phyloP scores from a whole-genome alignment of 2,888 invertebrate species.

The Plagiodera versicolora region DNA sequence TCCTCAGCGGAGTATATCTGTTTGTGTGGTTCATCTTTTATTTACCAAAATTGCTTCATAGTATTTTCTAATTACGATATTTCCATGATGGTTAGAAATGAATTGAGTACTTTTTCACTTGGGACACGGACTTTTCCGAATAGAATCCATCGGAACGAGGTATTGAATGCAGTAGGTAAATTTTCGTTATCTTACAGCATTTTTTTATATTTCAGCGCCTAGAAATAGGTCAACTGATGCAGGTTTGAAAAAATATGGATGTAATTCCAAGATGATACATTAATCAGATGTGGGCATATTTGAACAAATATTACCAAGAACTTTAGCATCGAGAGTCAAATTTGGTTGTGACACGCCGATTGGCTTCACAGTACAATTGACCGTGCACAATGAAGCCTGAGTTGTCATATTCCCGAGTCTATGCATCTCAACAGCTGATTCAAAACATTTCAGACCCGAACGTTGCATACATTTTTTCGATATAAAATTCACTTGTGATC shows the following conservation, averaged over 20 bases:
- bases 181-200: conserved; percentile 3
- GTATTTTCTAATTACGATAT: background rate
- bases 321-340: background rate
- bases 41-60: background rate
- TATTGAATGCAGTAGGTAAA: no score
- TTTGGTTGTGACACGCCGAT: background rate
- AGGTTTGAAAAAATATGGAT: conserved; percentile 5
- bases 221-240: background rate
- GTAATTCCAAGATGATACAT: conserved; percentile 7
- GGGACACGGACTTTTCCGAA: no score
- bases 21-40: background rate
- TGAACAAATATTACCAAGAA: conserved; percentile 7
- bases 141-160: no score
- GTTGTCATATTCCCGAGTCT: background rate
- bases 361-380: background rate
- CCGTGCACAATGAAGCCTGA: conserved; percentile 2
- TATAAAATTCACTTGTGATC: conserved; percentile 3
- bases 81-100: background rate
- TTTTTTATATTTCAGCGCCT: background rate
- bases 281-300: conserved; percentile 1
- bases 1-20: no score
- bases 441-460: conserved; percentile 3
- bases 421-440: background rate
- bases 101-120: no score
- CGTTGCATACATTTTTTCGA: background rate